Evolutionary conservation across 2,888 invertebrate species (phyloP).

Genomic region (Luperina testacea): DNA sequence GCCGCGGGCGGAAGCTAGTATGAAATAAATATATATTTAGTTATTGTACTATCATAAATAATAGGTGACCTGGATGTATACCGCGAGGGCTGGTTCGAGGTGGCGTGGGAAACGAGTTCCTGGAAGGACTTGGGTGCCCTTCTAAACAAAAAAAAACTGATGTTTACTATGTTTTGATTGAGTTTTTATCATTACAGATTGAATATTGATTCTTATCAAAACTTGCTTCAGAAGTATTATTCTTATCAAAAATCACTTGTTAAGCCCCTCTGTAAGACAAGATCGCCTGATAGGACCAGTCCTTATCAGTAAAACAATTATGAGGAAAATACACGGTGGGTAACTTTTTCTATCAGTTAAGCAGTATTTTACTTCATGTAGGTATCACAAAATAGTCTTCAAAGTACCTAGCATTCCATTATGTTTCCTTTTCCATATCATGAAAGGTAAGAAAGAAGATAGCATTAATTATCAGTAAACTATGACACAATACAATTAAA

Average conservation of each 20-base stretch:
- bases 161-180: conserved; percentile 29
- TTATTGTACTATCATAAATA: not conserved
- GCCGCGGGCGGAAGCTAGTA: too few relatives aligned
- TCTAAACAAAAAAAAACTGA: not conserved
- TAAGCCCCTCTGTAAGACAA: conserved; percentile 9
- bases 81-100: too few relatives aligned
- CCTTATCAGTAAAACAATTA: conserved; percentile 3
- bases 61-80: too few relatives aligned
- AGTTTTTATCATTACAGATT: conserved; percentile 34
- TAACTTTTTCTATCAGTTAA: not conserved
- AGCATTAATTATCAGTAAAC: conserved; percentile 11
- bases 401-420: conserved; percentile 13
- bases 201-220: conserved; percentile 32
- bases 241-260: conserved; percentile 29
- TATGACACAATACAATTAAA: conserved; percentile 23
- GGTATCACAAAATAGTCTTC: not conserved
- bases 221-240: not conserved
- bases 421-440: conserved; percentile 6
- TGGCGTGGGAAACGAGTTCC: too few relatives aligned
- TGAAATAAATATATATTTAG: not conserved
- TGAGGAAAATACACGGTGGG: conserved; percentile 3
- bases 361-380: not conserved
- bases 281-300: conserved; percentile 15
- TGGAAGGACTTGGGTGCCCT: too few relatives aligned
- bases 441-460: not conserved